Base-by-base conservation (phyloP, 2,113 vertebrate genomes). In the Nothobranchius kuhntae region DNA sequence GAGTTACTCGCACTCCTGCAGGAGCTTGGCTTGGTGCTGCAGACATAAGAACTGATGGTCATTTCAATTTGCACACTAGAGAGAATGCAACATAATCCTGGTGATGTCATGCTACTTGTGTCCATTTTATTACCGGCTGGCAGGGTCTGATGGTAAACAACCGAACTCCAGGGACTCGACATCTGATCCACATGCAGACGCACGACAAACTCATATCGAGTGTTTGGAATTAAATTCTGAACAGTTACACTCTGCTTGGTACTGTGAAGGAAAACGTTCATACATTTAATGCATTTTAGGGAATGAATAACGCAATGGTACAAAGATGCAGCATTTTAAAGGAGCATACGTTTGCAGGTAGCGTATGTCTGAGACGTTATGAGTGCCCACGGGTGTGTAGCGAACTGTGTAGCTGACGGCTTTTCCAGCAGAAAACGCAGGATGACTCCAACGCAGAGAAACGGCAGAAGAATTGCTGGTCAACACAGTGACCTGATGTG, bases 131-230 rank as follows among this genome's bases (percentile, higher is more conserved):
- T 91, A 99, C 98, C 96, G 95, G 98, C 95, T n/a, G 95, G 93
- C 6, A 93, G 92, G 0, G 97, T 99, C 4, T 89, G 91, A 55
- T 96, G 94, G 82, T 95, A 95, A 68, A 97, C 92, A 4, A 95
- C 93, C 0, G 94, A 91, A 61, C 98, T 99, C 98, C 98, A 99
- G 17, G 96, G 93, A 65, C 97, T 99, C 9, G 95, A 96, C 67
- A 96, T 94, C 80, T 96, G 95, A 71, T 95, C 98, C 84, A 95
- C 93, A 0, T 98, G 96, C 59, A 99, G 81, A 64, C 97, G 95
- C 38, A 99, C 96, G 10, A 96, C 94, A 93, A 99, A 97, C 85
- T 99, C 98, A 55, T 99, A 99, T 73, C 91, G 95, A 35, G 96
- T 99, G 89, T 96, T 96, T 60, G 95, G 88, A 83, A 91, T 87